Evolutionary conservation across 2,888 invertebrate species (phyloP).

Genomic region (Sarcophaga rosellei): DNA sequence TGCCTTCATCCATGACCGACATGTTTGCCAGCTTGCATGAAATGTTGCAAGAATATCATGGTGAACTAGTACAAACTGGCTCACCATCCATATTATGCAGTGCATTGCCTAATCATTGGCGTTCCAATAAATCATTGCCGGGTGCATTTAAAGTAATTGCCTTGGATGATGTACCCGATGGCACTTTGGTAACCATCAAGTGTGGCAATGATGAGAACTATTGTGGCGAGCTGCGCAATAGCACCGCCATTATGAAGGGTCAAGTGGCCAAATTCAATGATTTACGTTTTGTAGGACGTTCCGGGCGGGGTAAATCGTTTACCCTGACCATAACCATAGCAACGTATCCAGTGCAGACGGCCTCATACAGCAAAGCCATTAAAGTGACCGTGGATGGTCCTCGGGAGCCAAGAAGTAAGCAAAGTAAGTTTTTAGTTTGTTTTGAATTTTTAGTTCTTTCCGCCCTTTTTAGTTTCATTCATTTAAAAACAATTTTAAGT

Average conservation of each 20-base stretch:
- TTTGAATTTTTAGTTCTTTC: slow-evolving; percentile 61
- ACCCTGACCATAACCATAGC: slow-evolving; percentile 95
- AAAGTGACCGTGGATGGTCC: slow-evolving; percentile 99
- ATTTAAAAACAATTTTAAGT: slow-evolving; percentile 35
- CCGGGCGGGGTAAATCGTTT: slow-evolving; percentile 98
- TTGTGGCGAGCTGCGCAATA: slow-evolving; percentile 96
- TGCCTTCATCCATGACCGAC: slow-evolving; percentile 87
- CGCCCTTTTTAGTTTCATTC: slow-evolving; percentile 21
- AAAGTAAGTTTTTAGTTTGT: slow-evolving; percentile 89
- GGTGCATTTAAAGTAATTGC: slow-evolving; percentile 98
- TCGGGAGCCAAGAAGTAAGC: slow-evolving; percentile 97
- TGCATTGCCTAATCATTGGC: slow-evolving; percentile 96
- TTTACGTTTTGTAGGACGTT: slow-evolving; percentile 97
- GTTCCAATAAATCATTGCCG: slow-evolving; percentile 98
- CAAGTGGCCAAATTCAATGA: slow-evolving; percentile 99
- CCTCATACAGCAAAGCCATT: slow-evolving; percentile 97
- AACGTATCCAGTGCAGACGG: slow-evolving; percentile 89
- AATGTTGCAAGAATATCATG: slow-evolving; percentile 92
- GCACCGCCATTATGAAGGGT: slow-evolving; percentile 97
- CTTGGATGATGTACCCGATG: slow-evolving; percentile 95
- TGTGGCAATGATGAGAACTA: slow-evolving; percentile 99
- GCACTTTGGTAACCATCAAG: slow-evolving; percentile 94
- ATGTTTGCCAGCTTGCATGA: slow-evolving; percentile 89
- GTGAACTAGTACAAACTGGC: slow-evolving; percentile 96
- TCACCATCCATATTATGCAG: slow-evolving; percentile 98